Evolutionary conservation across 2,888 invertebrate genomes (phyloP).

Genomic region (Tetropium fuscum): DNA sequence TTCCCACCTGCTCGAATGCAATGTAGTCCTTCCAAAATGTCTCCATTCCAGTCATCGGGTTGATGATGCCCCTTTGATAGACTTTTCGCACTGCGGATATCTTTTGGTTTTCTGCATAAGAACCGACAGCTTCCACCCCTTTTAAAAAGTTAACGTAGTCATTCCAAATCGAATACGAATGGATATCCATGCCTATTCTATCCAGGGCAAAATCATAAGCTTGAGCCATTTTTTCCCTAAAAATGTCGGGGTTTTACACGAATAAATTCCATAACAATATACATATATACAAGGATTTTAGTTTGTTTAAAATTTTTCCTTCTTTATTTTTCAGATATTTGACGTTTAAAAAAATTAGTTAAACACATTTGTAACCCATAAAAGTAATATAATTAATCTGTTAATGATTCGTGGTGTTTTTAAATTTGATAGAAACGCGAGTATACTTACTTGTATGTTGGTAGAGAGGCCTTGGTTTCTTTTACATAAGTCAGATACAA

Average conservation of each 20-base stretch:
- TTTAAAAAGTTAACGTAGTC: constrained; percentile 98
- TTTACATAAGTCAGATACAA: constrained; percentile 97
- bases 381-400: too few relatives aligned
- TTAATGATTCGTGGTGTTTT: too few relatives aligned
- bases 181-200: constrained; percentile 98
- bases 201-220: constrained; percentile 99
- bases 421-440: too few relatives aligned
- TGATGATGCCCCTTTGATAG: constrained; percentile 95
- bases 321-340: too few relatives aligned
- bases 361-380: too few relatives aligned
- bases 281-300: too few relatives aligned
- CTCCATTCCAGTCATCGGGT: constrained; percentile 98
- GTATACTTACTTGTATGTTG: constrained; percentile 91
- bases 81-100: constrained; percentile 98
- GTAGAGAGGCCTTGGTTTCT: constrained; percentile 94
- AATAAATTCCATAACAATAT: too few relatives aligned
- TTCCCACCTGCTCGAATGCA: constrained; percentile 86
- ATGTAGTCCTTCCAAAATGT: constrained; percentile 98
- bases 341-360: too few relatives aligned
- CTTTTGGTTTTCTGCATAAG: constrained; percentile 99
- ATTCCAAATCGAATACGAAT: constrained; percentile 97
- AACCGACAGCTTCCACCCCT: constrained; percentile 96
- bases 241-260: too few relatives aligned
- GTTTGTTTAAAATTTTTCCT: too few relatives aligned
- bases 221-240: constrained; percentile 98